Conservation (phyloP, 2,113 vertebrate genomes). For the Ophthalmotilapia sp. region DNA sequence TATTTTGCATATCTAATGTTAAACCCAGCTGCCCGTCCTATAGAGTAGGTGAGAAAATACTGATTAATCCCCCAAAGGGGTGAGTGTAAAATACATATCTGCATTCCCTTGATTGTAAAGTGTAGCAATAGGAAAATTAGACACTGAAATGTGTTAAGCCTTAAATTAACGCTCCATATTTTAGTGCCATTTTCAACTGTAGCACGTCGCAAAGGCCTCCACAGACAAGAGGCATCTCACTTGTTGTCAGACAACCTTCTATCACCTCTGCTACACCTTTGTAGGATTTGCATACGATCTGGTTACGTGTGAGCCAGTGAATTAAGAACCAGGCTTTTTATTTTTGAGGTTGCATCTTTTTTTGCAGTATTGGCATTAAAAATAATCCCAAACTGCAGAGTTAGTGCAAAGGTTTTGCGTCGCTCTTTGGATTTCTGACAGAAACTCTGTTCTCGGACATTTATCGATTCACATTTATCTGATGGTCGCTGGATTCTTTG, state of each 20-base stretch:
- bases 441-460: neutral
- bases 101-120: conserved; percentile 49
- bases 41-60: conserved; percentile 46
- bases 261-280: conserved; percentile 42
- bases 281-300: conserved; percentile 26
- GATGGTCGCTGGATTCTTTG: conserved; percentile 21
- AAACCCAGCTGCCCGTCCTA: conserved; percentile 37
- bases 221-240: conserved; percentile 42
- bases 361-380: neutral
- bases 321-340: neutral
- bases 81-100: conserved; percentile 40
- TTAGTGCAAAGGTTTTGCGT: neutral
- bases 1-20: conserved; percentile 43
- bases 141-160: conserved; percentile 61
- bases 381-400: neutral
- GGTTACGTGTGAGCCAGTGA: neutral
- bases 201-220: conserved; percentile 44
- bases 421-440: neutral
- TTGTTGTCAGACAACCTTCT: conserved; percentile 65
- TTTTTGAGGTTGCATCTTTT: neutral
- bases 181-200: conserved; percentile 62
- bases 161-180: conserved; percentile 77
- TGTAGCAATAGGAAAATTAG: conserved; percentile 51
- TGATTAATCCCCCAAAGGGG: conserved; percentile 44
- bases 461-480: conserved; percentile 21